Conservation (phyloP, 2,797 vertebrate genomes). For the Ibycter americanus region DNA sequence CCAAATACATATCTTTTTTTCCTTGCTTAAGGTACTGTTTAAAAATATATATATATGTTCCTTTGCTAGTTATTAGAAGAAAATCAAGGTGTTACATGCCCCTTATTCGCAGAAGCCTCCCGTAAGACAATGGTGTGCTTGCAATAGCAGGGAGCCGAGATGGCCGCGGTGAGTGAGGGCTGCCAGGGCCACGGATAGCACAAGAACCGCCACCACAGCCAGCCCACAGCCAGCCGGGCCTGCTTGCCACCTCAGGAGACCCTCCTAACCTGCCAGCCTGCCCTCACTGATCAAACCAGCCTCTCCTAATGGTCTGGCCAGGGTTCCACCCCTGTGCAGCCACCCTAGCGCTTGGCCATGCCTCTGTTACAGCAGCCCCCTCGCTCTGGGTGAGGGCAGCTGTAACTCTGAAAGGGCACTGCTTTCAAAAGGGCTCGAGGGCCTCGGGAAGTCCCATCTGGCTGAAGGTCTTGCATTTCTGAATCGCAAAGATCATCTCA, state of each 20-base stretch:
- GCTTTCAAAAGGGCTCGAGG: background rate
- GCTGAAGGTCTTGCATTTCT: background rate
- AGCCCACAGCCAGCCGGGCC: background rate
- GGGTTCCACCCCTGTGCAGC: background rate
- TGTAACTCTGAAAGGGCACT: background rate
- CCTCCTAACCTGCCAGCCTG: background rate
- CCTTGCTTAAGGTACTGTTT: conserved; percentile 64
- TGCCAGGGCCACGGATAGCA: background rate
- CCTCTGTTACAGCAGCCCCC: background rate
- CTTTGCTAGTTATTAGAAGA: conserved; percentile 62
- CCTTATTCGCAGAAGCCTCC: background rate
- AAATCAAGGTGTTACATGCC: conserved; percentile 53
- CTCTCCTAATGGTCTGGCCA: background rate
- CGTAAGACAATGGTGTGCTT: conserved; percentile 16
- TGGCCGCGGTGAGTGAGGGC: background rate
- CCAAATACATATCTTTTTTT: conserved; percentile 64
- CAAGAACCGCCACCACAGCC: background rate
- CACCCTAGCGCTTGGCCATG: background rate
- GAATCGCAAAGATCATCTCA: background rate
- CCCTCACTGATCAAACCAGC: background rate
- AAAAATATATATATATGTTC: conserved; percentile 53
- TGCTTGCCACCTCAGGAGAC: background rate
- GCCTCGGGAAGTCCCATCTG: background rate
- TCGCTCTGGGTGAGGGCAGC: background rate
- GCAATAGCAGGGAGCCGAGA: background rate